Evolutionary conservation across 2,113 vertebrate species (phyloP).

Genomic region (Trematocara variabile): DNA sequence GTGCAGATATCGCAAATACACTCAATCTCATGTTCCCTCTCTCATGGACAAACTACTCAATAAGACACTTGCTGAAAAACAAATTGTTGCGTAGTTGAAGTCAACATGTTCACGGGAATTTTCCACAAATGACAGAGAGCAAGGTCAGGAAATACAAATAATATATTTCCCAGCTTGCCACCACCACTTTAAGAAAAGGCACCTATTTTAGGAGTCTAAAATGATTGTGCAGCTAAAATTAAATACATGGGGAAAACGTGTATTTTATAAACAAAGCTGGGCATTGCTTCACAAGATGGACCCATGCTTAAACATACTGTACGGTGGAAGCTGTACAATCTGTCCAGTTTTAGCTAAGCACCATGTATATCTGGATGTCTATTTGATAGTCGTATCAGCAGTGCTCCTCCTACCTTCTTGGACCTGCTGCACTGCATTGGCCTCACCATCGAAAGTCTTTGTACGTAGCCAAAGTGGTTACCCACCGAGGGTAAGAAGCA

Average conservation of each 20-base stretch:
- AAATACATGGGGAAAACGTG: background rate
- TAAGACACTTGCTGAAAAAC: background rate
- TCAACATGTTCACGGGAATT: background rate
- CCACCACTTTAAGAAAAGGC: background rate
- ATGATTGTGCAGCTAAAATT: background rate
- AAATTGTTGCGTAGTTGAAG: background rate
- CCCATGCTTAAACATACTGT: background rate
- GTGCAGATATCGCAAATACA: background rate
- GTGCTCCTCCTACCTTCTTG: background rate
- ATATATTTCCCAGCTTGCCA: background rate
- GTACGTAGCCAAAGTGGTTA: background rate
- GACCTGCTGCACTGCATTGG: background rate
- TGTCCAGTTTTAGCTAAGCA: background rate
- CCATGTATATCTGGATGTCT: background rate
- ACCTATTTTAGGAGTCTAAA: background rate
- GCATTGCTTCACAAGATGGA: background rate
- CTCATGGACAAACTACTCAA: background rate
- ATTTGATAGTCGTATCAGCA: background rate
- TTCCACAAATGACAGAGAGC: background rate
- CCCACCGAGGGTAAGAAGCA: background rate
- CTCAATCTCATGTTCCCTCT: background rate
- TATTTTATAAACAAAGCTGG: background rate
- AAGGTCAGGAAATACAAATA: background rate
- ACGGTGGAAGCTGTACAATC: background rate
- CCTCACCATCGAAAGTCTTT: background rate